Conservation (phyloP, 2,888 invertebrate species). For the Ophioninae sp. region DNA sequence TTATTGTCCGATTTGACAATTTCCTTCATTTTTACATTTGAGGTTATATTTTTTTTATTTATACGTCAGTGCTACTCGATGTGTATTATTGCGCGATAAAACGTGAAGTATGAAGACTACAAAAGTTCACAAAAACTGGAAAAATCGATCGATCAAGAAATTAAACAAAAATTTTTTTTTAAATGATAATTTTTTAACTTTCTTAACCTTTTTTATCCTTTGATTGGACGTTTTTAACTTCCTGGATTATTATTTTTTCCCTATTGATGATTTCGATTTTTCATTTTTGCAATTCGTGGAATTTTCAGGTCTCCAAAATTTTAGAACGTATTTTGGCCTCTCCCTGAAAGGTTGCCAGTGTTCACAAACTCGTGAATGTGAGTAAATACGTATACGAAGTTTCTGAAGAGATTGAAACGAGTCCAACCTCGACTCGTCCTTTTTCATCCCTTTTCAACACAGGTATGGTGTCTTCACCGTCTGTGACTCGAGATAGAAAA, state of each 20-base stretch:
- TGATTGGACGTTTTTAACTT: no score
- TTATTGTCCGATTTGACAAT: constrained; percentile 10
- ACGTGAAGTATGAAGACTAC: no score
- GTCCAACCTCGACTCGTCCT: constrained; percentile 27
- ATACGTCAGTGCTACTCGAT: no score
- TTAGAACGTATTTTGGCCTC: constrained; percentile 47
- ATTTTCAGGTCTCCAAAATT: constrained; percentile 24
- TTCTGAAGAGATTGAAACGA: constrained; percentile 54
- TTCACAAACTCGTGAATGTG: constrained; percentile 10
- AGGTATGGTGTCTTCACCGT: constrained; percentile 33
- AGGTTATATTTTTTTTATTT: no score
- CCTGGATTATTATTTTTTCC: constrained; percentile 46
- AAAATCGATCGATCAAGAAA: no score
- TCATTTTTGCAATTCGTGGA: not conserved
- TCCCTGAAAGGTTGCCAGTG: constrained; percentile 35
- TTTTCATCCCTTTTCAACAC: constrained; percentile 26
- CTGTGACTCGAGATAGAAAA: constrained; percentile 53
- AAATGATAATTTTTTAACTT: no score
- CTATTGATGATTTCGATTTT: constrained; percentile 24
- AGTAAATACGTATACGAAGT: constrained; percentile 1
- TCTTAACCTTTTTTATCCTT: no score
- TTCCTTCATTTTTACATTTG: constrained; percentile 8
- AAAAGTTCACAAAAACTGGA: no score
- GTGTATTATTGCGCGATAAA: no score
- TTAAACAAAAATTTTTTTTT: no score